phyloP scores from a whole-genome alignment of 2,888 invertebrate species.

The Imbricaverruca yamaguchii region DNA sequence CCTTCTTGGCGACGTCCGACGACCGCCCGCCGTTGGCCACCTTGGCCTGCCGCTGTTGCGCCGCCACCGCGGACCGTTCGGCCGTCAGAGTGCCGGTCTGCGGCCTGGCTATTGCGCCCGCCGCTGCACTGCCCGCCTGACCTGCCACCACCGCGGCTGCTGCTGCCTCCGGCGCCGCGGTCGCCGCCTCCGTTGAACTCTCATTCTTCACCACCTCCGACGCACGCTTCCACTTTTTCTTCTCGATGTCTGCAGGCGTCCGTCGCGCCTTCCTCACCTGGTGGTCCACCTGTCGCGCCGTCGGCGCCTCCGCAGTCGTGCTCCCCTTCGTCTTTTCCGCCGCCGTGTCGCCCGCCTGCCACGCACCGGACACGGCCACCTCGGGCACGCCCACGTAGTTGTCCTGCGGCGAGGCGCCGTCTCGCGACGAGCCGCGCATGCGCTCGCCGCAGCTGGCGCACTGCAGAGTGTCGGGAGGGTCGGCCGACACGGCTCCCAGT shows the following conservation, averaged over 20 bases:
- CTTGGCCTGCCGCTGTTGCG: not conserved
- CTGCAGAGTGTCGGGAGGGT: not conserved
- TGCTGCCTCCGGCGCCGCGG: not conserved
- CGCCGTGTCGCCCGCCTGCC: too few species aligned
- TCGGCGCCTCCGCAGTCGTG: not conserved
- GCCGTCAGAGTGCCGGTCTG: not conserved
- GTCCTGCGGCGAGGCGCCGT: not conserved
- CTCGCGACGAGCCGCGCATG: not conserved
- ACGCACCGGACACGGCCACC: too few species aligned
- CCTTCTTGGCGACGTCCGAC: slow-evolving; percentile 16
- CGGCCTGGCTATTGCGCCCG: not conserved
- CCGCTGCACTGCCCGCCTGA: not conserved
- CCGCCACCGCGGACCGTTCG: not conserved
- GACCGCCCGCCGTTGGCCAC: slow-evolving; percentile 24
- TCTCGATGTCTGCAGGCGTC: too few species aligned
- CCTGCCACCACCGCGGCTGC: too few species aligned
- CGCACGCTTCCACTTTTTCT: too few species aligned
- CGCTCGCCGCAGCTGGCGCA: not conserved
- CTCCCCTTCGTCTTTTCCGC: not conserved
- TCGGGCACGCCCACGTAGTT: not conserved
- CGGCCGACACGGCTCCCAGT: not conserved
- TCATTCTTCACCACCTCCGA: too few species aligned
- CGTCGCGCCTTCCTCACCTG: not conserved
- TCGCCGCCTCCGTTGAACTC: not conserved
- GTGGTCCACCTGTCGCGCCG: not conserved